Evolutionary conservation across 2,888 invertebrate species (phyloP).

Genomic region (Ophioninae sp.): DNA sequence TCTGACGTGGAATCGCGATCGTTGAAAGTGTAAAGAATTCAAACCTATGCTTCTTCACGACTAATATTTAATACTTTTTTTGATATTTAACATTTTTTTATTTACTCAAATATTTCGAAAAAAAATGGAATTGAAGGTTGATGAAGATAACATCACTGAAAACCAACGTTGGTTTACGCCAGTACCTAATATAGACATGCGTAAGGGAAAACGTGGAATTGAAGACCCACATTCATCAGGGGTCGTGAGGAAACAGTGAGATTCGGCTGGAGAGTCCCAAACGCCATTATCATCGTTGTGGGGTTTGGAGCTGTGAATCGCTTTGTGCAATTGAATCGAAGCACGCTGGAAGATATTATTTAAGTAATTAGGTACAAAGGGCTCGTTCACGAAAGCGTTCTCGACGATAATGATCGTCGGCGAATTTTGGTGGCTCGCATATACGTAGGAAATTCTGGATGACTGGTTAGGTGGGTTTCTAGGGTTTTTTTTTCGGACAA

Average conservation of each 20-base stretch:
- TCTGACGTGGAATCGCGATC: not conserved
- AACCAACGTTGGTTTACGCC: no score
- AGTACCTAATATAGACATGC: not conserved
- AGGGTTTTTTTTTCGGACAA: slow-evolving; percentile 69
- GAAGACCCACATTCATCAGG: slow-evolving; percentile 77
- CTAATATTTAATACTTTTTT: no score
- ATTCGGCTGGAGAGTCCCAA: slow-evolving; percentile 67
- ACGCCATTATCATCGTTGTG: slow-evolving; percentile 77
- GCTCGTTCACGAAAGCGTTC: slow-evolving; percentile 75
- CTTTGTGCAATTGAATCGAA: slow-evolving; percentile 79
- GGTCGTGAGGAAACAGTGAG: slow-evolving; percentile 69
- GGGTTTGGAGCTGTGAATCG: slow-evolving; percentile 53
- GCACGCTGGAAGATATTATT: slow-evolving; percentile 80
- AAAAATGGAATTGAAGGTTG: no score
- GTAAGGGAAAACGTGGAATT: slow-evolving; percentile 20
- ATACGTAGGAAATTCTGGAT: slow-evolving; percentile 11
- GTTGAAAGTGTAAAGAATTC: not conserved
- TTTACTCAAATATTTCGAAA: no score
- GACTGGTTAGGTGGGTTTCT: slow-evolving; percentile 44
- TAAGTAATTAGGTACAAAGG: slow-evolving; percentile 80
- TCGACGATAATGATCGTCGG: slow-evolving; percentile 70
- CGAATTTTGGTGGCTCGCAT: slow-evolving; percentile 3
- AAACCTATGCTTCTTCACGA: no score
- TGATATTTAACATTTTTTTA: no score
- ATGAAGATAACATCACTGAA: no score